Percentiles rank a stretch among this genome's conserved stretches.
phyloP scores from a whole-genome alignment of 2,113 vertebrate genomes.

The Ursus arctos region DNA sequence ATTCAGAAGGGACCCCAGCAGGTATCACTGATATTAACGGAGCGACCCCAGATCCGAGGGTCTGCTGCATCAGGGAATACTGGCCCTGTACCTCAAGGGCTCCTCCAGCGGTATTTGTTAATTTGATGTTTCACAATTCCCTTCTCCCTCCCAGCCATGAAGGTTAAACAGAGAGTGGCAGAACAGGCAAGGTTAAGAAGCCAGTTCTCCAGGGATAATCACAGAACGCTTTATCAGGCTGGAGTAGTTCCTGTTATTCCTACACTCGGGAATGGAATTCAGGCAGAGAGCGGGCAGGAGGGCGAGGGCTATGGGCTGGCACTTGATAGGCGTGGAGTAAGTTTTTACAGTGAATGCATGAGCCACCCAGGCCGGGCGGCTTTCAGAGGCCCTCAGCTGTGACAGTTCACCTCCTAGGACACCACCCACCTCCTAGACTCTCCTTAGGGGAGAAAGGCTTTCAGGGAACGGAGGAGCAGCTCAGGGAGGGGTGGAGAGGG shows the following conservation, averaged over 20 bases:
- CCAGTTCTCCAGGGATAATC: not conserved
- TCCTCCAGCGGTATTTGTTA: not conserved
- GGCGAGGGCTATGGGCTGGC: not conserved
- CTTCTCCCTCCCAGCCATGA: too few relatives aligned
- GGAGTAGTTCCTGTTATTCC: not conserved
- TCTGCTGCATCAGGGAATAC: not conserved
- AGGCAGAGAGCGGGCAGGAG: not conserved
- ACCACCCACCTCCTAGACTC: not conserved
- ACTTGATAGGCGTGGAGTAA: fast-evolving
- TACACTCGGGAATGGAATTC: fast-evolving
- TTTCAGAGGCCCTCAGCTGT: not conserved
- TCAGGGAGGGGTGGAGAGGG: too few relatives aligned
- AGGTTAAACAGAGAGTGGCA: not conserved
- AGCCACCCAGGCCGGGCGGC: not conserved
- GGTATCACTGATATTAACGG: fast-evolving
- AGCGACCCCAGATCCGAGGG: not conserved
- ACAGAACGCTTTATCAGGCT: not conserved
- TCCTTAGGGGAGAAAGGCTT: not conserved
- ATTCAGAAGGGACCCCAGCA: not conserved
- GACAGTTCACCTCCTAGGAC: fast-evolving
- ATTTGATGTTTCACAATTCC: not conserved
- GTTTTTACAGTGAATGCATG: not conserved
- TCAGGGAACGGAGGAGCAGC: not conserved
- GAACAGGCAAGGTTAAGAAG: not conserved
- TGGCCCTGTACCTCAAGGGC: not conserved